phyloP scores from a whole-genome alignment of 2,888 invertebrate species.

The Lasius platythorax region DNA sequence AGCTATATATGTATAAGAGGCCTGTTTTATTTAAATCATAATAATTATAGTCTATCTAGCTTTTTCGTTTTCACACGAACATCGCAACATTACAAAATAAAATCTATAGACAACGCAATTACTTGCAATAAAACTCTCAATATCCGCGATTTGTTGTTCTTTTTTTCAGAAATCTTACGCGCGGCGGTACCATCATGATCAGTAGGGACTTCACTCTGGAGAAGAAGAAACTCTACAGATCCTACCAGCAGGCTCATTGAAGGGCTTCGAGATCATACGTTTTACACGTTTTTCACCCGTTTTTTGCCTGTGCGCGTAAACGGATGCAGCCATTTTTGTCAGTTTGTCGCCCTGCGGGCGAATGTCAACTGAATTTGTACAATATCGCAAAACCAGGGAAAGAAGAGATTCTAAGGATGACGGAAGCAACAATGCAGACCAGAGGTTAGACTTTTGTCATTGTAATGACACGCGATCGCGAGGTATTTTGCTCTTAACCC shows the following conservation, averaged over 20 bases:
- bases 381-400: constrained; percentile 29
- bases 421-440: constrained; percentile 21
- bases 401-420: constrained; percentile 4
- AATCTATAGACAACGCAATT: background rate
- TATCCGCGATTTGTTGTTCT: background rate
- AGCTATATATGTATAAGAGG: background rate
- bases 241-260: constrained; percentile 87
- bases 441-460: constrained; percentile 36
- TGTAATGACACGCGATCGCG: background rate
- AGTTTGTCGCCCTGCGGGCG: constrained; percentile 15
- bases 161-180: constrained; percentile 92
- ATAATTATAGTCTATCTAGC: background rate
- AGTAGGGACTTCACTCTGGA: constrained; percentile 95
- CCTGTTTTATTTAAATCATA: background rate
- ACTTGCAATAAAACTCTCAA: background rate
- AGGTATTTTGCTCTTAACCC: constrained; percentile 31
- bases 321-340: constrained; percentile 41
- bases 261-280: background rate
- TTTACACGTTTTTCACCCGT: constrained; percentile 30
- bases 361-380: constrained; percentile 22
- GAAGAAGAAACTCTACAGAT: constrained; percentile 96
- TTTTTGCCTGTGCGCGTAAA: constrained; percentile 3
- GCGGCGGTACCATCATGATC: constrained; percentile 95
- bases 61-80: background rate
- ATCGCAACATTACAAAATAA: background rate